A percentile compares a stretch with the other conserved stretches of the same genome.
phyloP scores from a whole-genome alignment of 2,888 invertebrate species.

The Aphrophora alni region DNA sequence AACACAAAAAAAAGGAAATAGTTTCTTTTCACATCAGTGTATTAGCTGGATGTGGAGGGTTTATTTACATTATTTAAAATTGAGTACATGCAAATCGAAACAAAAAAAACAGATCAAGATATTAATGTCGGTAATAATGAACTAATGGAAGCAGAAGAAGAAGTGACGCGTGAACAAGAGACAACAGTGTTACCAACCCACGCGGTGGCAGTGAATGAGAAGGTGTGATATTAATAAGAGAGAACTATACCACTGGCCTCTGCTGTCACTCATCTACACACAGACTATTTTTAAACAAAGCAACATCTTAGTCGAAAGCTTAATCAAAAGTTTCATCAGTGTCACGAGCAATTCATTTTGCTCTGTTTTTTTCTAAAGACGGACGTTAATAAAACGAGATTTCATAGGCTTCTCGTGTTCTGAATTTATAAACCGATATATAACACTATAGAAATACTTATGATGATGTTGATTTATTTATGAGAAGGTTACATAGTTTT shows the following conservation, averaged over 20 bases:
- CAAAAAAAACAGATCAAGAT: too few species aligned
- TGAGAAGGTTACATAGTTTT: too few species aligned
- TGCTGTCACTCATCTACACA: constrained; percentile 16
- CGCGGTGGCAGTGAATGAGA: neutral
- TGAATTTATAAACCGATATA: too few species aligned
- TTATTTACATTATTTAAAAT: too few species aligned
- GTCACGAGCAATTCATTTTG: neutral
- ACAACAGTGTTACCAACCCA: constrained; percentile 6
- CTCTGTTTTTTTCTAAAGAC: neutral
- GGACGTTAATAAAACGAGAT: neutral
- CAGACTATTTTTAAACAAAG: constrained; percentile 30
- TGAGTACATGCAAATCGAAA: too few species aligned
- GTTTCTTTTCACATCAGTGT: too few species aligned
- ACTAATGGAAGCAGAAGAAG: neutral
- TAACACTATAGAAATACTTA: too few species aligned
- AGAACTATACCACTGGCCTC: constrained; percentile 11
- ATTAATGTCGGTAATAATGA: neutral
- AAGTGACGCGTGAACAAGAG: constrained; percentile 1
- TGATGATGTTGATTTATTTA: too few species aligned
- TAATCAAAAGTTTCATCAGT: neutral
- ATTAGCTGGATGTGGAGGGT: too few species aligned
- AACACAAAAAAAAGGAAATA: too few species aligned
- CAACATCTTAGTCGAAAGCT: neutral
- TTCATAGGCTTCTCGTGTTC: too few species aligned
- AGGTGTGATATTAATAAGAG: constrained; percentile 34